phyloP scores from a whole-genome alignment of 2,113 vertebrate genomes.

The Piliocolobus tephrosceles region DNA sequence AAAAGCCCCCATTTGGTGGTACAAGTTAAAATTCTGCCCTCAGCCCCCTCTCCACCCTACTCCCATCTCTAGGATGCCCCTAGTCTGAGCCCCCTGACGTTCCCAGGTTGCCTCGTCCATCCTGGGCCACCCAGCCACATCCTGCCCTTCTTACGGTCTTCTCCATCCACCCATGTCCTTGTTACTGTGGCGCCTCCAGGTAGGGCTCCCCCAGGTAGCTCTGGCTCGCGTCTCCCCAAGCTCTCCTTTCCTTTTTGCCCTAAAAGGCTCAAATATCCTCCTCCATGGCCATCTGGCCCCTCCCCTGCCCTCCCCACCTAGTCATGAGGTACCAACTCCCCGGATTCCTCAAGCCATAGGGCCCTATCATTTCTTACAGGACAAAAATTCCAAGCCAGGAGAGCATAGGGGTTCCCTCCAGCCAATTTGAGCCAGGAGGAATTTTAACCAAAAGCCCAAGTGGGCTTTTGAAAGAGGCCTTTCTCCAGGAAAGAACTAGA shows the following conservation, averaged over 20 bases:
- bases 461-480: conserved; percentile 17
- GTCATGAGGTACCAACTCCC: not conserved
- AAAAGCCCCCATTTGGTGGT: not conserved
- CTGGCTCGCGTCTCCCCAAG: not conserved
- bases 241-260: not conserved
- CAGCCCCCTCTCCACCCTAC: too few relatives aligned
- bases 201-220: not conserved
- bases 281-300: not conserved
- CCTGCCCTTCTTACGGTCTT: not conserved
- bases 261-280: not conserved
- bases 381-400: not conserved
- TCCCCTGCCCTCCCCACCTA: not conserved
- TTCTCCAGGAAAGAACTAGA: conserved; percentile 39
- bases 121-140: not conserved
- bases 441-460: conserved; percentile 33
- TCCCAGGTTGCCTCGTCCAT: not conserved
- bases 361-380: not conserved
- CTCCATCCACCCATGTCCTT: not conserved
- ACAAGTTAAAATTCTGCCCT: not conserved
- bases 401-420: not conserved
- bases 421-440: not conserved
- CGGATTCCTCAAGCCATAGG: not conserved
- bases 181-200: not conserved
- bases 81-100: not conserved
- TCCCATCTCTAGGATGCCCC: not conserved